Conservation (phyloP, 1,140 invertebrate species). For the Leptinotarsa texana region DNA sequence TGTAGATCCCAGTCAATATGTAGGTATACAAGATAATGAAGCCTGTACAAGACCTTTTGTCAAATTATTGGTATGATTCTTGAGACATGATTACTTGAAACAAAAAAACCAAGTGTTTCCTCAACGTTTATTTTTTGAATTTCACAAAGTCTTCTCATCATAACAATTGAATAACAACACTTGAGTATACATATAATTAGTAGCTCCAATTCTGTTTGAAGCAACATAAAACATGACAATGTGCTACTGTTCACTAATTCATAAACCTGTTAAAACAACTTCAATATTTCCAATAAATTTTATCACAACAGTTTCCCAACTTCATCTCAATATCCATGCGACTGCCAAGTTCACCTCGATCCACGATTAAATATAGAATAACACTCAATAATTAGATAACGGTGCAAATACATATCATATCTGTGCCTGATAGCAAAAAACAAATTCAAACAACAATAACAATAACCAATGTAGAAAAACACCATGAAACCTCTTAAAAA, state of each 20-base stretch:
- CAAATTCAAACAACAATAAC: constrained; percentile 17
- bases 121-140: constrained; percentile 2
- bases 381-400: constrained; percentile 6
- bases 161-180: constrained; percentile 3
- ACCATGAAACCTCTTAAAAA: constrained; percentile 58
- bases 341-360: background rate
- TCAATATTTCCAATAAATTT: no score
- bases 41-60: no score
- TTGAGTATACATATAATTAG: background rate
- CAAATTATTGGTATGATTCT: no score
- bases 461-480: constrained; percentile 4
- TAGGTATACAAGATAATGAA: no score
- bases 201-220: background rate
- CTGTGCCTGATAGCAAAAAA: constrained; percentile 1
- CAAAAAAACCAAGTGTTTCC: no score
- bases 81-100: no score
- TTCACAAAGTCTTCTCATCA: constrained; percentile 2
- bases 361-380: background rate
- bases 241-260: background rate
- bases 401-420: constrained; percentile 3
- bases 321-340: background rate
- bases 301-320: background rate
- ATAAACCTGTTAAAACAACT: no score
- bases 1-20: no score
- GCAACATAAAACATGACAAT: background rate